Percentiles rank a stretch among this genome's conserved stretches.
phyloP scores from a whole-genome alignment of 1,140 invertebrate species.

The Pantala flavescens region DNA sequence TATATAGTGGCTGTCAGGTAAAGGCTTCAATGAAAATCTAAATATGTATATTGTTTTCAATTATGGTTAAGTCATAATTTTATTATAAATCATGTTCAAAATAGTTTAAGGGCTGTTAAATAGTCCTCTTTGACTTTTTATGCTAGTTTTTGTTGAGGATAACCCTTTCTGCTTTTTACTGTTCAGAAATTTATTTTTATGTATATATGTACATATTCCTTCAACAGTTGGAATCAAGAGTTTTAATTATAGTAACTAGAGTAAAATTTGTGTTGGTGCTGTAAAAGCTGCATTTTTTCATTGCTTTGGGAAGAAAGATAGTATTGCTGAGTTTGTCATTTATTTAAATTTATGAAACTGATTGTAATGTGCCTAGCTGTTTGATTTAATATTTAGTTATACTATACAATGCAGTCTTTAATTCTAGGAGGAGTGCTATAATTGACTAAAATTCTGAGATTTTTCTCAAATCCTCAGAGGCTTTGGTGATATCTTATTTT shows the following conservation, averaged over 20 bases:
- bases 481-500: conserved; percentile 6
- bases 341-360: neutral
- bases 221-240: neutral
- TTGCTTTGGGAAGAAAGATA: no score
- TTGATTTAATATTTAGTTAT: neutral
- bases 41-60: neutral
- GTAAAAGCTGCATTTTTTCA: neutral
- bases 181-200: neutral
- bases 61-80: neutral
- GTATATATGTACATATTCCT: neutral
- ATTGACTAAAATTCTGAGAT: neutral
- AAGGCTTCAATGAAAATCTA: neutral
- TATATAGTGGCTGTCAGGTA: neutral
- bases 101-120: neutral
- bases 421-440: neutral
- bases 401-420: neutral
- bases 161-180: neutral
- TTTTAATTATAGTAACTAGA: neutral
- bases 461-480: neutral
- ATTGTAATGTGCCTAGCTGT: neutral
- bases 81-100: neutral
- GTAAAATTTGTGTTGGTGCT: neutral
- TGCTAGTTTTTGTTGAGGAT: neutral
- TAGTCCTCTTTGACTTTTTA: neutral
- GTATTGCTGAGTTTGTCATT: no score